Conservation (phyloP, 2,113 vertebrate genomes). For the Circaetus gallicus region DNA sequence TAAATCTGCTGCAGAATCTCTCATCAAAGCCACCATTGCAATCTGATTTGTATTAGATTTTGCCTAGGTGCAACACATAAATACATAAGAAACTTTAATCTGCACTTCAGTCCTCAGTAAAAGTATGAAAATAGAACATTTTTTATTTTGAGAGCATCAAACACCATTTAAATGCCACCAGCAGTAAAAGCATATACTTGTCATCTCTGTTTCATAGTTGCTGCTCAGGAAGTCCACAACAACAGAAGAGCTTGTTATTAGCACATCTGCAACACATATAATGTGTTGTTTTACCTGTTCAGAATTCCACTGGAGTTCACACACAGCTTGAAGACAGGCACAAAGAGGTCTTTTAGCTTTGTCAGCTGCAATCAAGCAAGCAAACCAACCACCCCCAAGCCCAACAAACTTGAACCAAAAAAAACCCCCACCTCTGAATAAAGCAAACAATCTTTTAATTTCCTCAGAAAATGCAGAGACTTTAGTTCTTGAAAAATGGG, state of each 20-base stretch:
- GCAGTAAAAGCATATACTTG: neutral
- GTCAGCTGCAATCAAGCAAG: slow-evolving; percentile 5
- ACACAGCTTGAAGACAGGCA: neutral
- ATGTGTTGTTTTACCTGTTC: slow-evolving; percentile 35
- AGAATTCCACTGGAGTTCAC: slow-evolving; percentile 2
- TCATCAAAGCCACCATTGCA: neutral
- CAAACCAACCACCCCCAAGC: neutral
- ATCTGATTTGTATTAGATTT: neutral
- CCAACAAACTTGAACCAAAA: neutral
- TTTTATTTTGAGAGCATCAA: neutral
- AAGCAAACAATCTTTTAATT: neutral
- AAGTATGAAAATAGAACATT: slow-evolving; percentile 21
- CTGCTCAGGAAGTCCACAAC: neutral
- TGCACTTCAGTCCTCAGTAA: neutral
- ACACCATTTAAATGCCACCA: neutral
- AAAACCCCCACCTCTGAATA: neutral
- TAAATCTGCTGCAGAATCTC: slow-evolving; percentile 2
- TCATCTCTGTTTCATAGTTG: neutral
- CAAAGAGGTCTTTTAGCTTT: slow-evolving; percentile 29
- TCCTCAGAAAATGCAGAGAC: neutral
- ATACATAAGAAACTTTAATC: slow-evolving; percentile 22
- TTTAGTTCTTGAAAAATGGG: neutral
- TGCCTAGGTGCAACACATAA: neutral
- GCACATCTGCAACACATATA: slow-evolving; percentile 33
- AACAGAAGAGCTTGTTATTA: slow-evolving; percentile 26